Evolutionary conservation across 2,113 vertebrate genomes (phyloP), one percentile per base, ranked within the genome.

Genomic region (Burhinus bistriatus): DNA sequence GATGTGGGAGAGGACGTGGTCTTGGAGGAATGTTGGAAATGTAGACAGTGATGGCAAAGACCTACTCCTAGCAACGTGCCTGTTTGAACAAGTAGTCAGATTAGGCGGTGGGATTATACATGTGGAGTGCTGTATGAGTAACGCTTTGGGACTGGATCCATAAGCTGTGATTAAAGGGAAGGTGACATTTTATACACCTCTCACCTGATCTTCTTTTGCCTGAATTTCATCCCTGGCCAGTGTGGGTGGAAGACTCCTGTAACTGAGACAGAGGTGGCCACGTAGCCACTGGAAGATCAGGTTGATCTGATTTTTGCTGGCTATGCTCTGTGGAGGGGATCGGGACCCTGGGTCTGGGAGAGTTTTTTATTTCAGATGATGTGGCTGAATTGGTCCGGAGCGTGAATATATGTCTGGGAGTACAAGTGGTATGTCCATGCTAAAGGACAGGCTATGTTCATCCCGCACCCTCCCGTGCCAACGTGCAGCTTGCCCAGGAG

Each of bases 151-250:
- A 40, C 54, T 32, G 49, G 70, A 91, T 95, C 84, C 58, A 23
- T 97, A 97, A 97, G 82, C 81, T 85, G 83, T 5, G 84, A 95
- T 96, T 96, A 95, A 77, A 72, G 83, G 42, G 77, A 96, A 97
- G 93, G 77, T 97, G 97, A 96, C 93, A 93, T 87, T 96, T 89
- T 45, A 38, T 96, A 76, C 13, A 58, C 25, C 32, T 94, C 93
- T 92, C 54, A 14, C 61, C 57, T 95, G 70, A 94, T 49, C 73
- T 90, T 90, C 44, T 58, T 58, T 91, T 66, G 55, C 58, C 26
- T 62, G 58, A 47, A 45, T 95, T 87, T 85, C 22, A 47, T 87
- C 42, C 12, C 62, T 70, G 30, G 30, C 29, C 0, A 0, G 15
- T 84, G 76, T 71, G 55, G n/a, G 47, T 87, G 45, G 57, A 58